These are phyloP conservation scores for Holacanthella duospinosa DNA, from an alignment of 2,888 invertebrate genomes.

Conservation along the genomic window DNA sequence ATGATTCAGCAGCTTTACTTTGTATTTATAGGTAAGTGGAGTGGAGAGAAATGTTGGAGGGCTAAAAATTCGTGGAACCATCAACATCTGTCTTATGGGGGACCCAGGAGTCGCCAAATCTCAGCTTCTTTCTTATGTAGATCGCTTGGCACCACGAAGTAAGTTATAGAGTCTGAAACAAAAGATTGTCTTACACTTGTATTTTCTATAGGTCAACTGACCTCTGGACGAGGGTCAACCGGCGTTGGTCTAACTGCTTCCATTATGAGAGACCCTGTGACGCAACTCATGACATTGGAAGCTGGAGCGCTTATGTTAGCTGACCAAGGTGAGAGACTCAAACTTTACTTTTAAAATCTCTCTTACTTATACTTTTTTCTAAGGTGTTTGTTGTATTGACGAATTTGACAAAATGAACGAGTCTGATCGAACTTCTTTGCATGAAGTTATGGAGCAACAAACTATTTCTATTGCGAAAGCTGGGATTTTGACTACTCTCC, in stretches of 20 bases:
- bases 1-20: too few relatives aligned
- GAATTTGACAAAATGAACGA: conserved; percentile 99
- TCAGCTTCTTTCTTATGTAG: conserved; percentile 87
- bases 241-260: conserved; percentile 99
- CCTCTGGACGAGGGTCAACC: conserved; percentile 90
- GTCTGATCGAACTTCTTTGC: conserved; percentile 83
- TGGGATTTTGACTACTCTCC: conserved; percentile 95
- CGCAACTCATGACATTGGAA: conserved; percentile 93
- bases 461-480: conserved; percentile 99
- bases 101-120: conserved; percentile 99
- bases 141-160: conserved; percentile 80
- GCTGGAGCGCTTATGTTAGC: conserved; percentile 94
- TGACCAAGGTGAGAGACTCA: conserved; percentile 59
- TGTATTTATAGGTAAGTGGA: conserved; percentile 49
- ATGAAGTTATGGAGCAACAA: conserved; percentile 99
- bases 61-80: conserved; percentile 93
- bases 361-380: conserved; percentile 11
- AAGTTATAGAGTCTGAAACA: conserved; percentile 39
- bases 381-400: conserved; percentile 94
- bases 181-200: background rate
- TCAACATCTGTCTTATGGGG: conserved; percentile 98
- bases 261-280: conserved; percentile 92
- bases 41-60: conserved; percentile 84
- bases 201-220: conserved; percentile 63
- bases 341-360: conserved; percentile 24